phyloP scores from a whole-genome alignment of 2,113 vertebrate species.

The Lophius piscatorius region DNA sequence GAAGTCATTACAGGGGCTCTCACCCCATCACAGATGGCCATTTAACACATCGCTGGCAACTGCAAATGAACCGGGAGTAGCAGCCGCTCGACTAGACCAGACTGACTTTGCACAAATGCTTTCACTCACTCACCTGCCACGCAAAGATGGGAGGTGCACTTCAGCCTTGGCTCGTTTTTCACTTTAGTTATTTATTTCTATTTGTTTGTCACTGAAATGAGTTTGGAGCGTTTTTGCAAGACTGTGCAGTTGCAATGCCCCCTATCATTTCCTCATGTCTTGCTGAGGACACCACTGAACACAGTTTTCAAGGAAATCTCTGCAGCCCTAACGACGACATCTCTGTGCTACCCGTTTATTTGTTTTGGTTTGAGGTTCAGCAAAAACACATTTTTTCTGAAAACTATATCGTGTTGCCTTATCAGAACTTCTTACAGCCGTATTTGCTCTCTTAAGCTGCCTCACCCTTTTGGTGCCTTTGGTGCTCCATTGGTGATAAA shows the following conservation, averaged over 20 bases:
- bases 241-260: background rate
- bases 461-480: constrained; percentile 47
- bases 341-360: background rate
- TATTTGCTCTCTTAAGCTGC: constrained; percentile 60
- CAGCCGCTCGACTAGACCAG: constrained; percentile 51
- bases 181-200: constrained; percentile 20
- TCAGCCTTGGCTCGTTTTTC: constrained; percentile 34
- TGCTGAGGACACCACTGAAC: constrained; percentile 19
- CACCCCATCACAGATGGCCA: constrained; percentile 74
- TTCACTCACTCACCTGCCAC: constrained; percentile 68
- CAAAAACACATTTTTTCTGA: constrained; percentile 9
- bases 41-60: constrained; percentile 78
- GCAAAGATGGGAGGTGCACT: constrained; percentile 41
- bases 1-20: constrained; percentile 69
- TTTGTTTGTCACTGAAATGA: constrained; percentile 27
- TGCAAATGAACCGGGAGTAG: constrained; percentile 72
- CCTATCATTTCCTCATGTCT: constrained; percentile 5
- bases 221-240: background rate
- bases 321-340: background rate
- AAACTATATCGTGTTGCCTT: constrained; percentile 23
- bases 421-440: constrained; percentile 47
- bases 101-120: constrained; percentile 67
- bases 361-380: background rate
- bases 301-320: background rate
- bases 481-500: constrained; percentile 65